Conservation (phyloP, 2,113 vertebrate genomes). For the Copsychus sechellarum region DNA sequence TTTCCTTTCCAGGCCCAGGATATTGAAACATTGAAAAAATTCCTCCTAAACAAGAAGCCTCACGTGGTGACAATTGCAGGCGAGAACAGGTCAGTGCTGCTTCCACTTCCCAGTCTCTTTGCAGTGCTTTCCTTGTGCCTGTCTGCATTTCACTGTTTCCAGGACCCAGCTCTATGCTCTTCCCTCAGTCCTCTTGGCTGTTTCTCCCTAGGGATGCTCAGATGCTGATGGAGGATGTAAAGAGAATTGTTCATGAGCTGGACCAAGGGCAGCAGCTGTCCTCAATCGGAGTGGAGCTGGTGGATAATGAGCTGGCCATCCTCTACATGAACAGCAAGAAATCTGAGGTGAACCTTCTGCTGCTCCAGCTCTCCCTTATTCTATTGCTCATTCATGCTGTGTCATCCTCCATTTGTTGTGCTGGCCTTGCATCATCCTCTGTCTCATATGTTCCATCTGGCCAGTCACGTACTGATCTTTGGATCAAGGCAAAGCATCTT, state of each 20-base stretch:
- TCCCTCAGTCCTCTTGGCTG: neutral
- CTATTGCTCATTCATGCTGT: neutral
- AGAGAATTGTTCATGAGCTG: slow-evolving; percentile 91
- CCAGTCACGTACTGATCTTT: neutral
- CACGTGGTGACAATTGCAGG: slow-evolving; percentile 93
- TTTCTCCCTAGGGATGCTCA: slow-evolving; percentile 87
- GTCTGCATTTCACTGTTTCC: neutral
- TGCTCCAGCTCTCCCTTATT: neutral
- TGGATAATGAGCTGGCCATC: slow-evolving; percentile 93
- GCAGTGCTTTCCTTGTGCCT: neutral
- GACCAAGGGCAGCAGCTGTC: slow-evolving; percentile 93
- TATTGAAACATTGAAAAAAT: slow-evolving; percentile 94
- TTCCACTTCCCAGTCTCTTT: neutral
- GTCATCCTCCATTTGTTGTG: neutral
- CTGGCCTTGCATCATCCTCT: neutral
- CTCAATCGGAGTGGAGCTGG: slow-evolving; percentile 90
- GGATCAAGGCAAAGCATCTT: neutral
- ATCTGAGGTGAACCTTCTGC: slow-evolving; percentile 84
- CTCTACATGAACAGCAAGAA: slow-evolving; percentile 99
- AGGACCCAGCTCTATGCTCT: neutral
- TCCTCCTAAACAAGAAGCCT: slow-evolving; percentile 93
- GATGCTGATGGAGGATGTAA: slow-evolving; percentile 98
- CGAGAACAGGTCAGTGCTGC: slow-evolving; percentile 85
- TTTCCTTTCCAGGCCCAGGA: slow-evolving; percentile 83
- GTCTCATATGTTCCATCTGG: neutral